These are phyloP conservation scores for Larimichthys polyactis DNA, from an alignment of 2,113 vertebrate genomes.

Conservation along the genomic window DNA sequence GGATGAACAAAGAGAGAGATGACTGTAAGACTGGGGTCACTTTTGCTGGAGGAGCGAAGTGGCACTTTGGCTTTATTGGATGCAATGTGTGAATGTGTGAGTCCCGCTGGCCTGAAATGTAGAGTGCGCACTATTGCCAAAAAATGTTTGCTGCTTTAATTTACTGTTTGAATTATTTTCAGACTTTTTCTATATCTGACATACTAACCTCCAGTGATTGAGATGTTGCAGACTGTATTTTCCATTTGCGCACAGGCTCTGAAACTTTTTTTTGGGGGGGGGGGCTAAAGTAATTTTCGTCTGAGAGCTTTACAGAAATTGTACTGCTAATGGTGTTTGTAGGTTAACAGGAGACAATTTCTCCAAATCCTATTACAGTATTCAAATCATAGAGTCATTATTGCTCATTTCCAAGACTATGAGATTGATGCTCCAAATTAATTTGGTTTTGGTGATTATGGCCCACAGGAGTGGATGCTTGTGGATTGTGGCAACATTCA, in stretches of 20 bases:
- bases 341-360: constrained; percentile 75
- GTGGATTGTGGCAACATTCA: constrained; percentile 78
- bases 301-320: constrained; percentile 44
- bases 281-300: constrained; percentile 36
- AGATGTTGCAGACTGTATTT: not conserved
- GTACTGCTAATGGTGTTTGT: constrained; percentile 78
- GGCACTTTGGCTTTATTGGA: constrained; percentile 35
- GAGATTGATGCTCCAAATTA: constrained; percentile 80
- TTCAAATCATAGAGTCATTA: constrained; percentile 75
- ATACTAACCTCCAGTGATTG: not conserved
- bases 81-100: constrained; percentile 6
- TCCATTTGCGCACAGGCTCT: constrained; percentile 1
- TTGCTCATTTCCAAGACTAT: constrained; percentile 70
- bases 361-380: constrained; percentile 74
- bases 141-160: constrained; percentile 12
- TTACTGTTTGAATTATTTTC: not conserved
- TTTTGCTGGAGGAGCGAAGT: constrained; percentile 5
- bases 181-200: not conserved
- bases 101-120: constrained; percentile 18
- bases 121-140: constrained; percentile 40
- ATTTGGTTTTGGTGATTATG: constrained; percentile 80
- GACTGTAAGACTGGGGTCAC: not conserved
- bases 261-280: constrained; percentile 60
- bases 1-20: too few species aligned
- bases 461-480: constrained; percentile 78